Percentiles rank a stretch among this genome's conserved stretches.
These are phyloP conservation scores for Drosophila anceps DNA, from an alignment of 2,888 invertebrate species.

Conservation along the genomic window DNA sequence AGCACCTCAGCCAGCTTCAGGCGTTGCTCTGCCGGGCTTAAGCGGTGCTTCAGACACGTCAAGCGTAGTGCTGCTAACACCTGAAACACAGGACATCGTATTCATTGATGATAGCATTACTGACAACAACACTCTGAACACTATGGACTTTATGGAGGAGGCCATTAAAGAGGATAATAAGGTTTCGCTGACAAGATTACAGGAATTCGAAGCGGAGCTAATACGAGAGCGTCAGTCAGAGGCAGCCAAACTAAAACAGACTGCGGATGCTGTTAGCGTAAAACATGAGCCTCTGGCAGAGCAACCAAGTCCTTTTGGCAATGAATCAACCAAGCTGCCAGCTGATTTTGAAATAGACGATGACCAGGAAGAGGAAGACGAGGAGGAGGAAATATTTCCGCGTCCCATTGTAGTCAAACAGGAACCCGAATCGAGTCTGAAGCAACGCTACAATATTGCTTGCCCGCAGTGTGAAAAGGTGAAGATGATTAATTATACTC, in stretches of 20 bases:
- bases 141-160: slow-evolving; percentile 76
- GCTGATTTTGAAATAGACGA: slow-evolving; percentile 58
- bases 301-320: slow-evolving; percentile 40
- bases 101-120: slow-evolving; percentile 79
- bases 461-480: slow-evolving; percentile 79
- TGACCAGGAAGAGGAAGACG: slow-evolving; percentile 39
- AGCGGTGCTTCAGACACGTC: slow-evolving; percentile 46
- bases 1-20: slow-evolving; percentile 1
- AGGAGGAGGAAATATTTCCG: slow-evolving; percentile 65
- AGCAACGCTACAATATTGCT: slow-evolving; percentile 66
- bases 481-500: no score
- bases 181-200: slow-evolving; percentile 61
- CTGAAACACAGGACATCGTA: slow-evolving; percentile 82
- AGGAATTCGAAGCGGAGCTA: slow-evolving; percentile 68
- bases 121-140: slow-evolving; percentile 52
- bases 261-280: background rate
- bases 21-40: slow-evolving; percentile 31
- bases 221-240: slow-evolving; percentile 53
- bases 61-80: slow-evolving; percentile 81
- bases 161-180: slow-evolving; percentile 65
- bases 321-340: slow-evolving; percentile 65
- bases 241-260: slow-evolving; percentile 16
- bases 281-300: slow-evolving; percentile 60
- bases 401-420: slow-evolving; percentile 63
- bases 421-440: slow-evolving; percentile 50